Evolutionary conservation across 2,113 vertebrate genomes (phyloP).

Genomic region (Irena cyanogastra): DNA sequence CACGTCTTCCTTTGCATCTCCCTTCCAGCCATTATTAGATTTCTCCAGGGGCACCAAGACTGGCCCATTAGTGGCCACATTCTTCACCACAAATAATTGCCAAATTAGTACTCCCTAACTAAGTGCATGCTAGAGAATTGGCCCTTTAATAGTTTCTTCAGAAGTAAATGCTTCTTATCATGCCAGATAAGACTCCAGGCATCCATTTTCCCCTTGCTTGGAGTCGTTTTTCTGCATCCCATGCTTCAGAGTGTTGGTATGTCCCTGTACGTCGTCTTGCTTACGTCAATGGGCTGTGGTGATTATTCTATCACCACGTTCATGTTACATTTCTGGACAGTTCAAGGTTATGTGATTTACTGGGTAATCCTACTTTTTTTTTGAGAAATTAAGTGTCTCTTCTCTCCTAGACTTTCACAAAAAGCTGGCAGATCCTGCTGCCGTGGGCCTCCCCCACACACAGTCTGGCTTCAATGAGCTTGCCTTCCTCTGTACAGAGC

Average conservation of each 20-base stretch:
- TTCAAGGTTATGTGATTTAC: constrained; percentile 38
- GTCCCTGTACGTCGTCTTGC: background rate
- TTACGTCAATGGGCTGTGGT: background rate
- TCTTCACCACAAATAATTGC: constrained; percentile 27
- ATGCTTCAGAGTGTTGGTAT: background rate
- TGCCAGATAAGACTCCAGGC: background rate
- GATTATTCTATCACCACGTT: constrained; percentile 53
- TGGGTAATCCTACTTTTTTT: background rate
- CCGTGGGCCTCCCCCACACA: background rate
- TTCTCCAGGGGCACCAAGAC: background rate
- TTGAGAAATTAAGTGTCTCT: constrained; percentile 43
- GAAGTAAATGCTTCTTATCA: constrained; percentile 45
- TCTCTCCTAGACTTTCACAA: background rate
- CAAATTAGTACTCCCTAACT: constrained; percentile 50
- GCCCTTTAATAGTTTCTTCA: constrained; percentile 40
- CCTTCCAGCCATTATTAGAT: background rate
- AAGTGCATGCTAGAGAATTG: background rate
- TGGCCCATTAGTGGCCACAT: background rate
- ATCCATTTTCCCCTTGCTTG: constrained; percentile 12
- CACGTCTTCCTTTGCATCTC: background rate
- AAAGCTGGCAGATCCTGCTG: background rate
- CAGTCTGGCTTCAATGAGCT: background rate
- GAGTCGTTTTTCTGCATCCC: background rate
- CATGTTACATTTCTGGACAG: constrained; percentile 39
- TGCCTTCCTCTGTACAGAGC: background rate